phyloP scores from a whole-genome alignment of 2,888 invertebrate genomes.

The Aplocera efformata region DNA sequence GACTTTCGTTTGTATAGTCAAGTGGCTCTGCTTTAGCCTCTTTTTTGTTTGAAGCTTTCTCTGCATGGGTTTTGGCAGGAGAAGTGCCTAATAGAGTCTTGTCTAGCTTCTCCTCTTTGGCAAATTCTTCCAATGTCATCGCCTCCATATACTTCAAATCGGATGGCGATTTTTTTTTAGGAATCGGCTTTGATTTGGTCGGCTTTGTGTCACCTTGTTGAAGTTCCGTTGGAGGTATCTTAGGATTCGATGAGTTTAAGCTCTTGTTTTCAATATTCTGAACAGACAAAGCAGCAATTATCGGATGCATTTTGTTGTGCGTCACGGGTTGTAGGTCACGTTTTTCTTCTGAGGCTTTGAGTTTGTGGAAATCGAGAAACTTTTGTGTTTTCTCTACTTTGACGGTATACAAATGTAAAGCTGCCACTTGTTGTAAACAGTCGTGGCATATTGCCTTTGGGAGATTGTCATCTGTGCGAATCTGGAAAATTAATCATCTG shows the following conservation, averaged over 20 bases:
- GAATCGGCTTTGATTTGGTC: conserved; percentile 31
- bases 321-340: conserved; percentile 28
- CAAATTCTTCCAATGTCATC: conserved; percentile 70
- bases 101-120: conserved; percentile 57
- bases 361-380: conserved; percentile 64
- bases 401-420: conserved; percentile 59
- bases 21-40: conserved; percentile 29
- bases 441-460: conserved; percentile 77
- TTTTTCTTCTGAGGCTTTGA: conserved; percentile 51
- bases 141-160: conserved; percentile 66
- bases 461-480: conserved; percentile 62
- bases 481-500: conserved; percentile 37
- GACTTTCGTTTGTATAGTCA: conserved; percentile 38
- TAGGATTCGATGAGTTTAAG: conserved; percentile 15
- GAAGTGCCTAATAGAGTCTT: conserved; percentile 47
- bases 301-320: conserved; percentile 41
- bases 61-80: conserved; percentile 23
- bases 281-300: conserved; percentile 42
- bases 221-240: conserved; percentile 42
- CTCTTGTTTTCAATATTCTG: conserved; percentile 34
- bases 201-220: conserved; percentile 59
- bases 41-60: conserved; percentile 25
- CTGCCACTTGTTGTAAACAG: conserved; percentile 66
- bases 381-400: conserved; percentile 74
- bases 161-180: conserved; percentile 52